Conservation (phyloP, 2,888 invertebrate genomes). For the Apamea sordens region DNA sequence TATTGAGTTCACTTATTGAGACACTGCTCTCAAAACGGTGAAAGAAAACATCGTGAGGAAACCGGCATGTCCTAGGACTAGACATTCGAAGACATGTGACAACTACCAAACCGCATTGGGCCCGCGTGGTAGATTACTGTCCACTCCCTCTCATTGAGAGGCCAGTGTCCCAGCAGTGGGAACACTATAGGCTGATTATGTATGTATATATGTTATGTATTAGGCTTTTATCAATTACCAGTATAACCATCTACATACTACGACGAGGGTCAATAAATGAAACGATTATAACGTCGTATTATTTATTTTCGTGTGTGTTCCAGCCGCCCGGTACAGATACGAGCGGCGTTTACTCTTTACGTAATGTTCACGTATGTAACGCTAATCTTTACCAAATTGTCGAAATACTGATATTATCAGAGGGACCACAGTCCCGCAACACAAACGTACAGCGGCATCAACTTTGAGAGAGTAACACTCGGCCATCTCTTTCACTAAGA, state of each 20-base stretch:
- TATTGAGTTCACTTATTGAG: neutral
- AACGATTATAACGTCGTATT: slow-evolving; percentile 88
- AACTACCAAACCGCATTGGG: no score
- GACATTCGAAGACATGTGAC: no score
- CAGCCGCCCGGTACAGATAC: slow-evolving; percentile 86
- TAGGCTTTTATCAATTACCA: no score
- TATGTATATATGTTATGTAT: no score
- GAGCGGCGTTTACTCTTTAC: slow-evolving; percentile 82
- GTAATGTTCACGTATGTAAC: slow-evolving; percentile 87
- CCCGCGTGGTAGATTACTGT: no score
- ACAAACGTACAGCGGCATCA: slow-evolving; percentile 83
- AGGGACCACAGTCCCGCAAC: slow-evolving; percentile 84
- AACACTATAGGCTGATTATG: no score
- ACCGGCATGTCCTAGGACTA: no score
- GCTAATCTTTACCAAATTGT: slow-evolving; percentile 88
- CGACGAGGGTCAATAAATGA: slow-evolving; percentile 69
- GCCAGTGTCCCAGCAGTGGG: no score
- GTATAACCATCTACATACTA: neutral
- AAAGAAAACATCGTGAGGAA: no score
- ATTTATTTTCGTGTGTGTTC: slow-evolving; percentile 89
- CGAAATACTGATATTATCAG: slow-evolving; percentile 89
- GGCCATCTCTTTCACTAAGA: slow-evolving; percentile 65
- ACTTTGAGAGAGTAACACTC: slow-evolving; percentile 80
- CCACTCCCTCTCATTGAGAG: no score
- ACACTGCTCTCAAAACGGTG: no score